Evolutionary conservation across 2,888 invertebrate genomes (phyloP).

Genomic region (Magallana nippona): DNA sequence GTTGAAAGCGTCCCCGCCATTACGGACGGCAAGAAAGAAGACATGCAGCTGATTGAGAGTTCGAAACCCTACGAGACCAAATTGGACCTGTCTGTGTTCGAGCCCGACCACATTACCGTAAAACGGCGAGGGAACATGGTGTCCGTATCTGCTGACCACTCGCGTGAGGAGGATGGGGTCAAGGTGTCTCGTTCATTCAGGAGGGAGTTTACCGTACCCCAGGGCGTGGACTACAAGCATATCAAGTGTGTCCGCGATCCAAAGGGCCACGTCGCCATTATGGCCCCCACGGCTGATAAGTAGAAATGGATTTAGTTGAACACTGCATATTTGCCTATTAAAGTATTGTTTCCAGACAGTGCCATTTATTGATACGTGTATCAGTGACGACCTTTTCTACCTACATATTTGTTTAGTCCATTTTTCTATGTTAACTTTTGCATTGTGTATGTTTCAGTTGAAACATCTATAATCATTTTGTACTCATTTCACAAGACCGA

Average conservation of each 20-base stretch:
- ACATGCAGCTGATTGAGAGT: conserved; percentile 11
- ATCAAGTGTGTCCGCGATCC: conserved; percentile 28
- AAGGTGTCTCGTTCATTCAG: conserved; percentile 13
- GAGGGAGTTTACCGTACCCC: conserved; percentile 8
- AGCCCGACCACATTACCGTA: conserved; percentile 31
- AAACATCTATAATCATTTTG: too few relatives aligned
- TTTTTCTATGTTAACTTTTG: too few relatives aligned
- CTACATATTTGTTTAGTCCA: too few relatives aligned
- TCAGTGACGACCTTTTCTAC: too few relatives aligned
- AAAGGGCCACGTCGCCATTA: not conserved
- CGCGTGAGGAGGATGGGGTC: not conserved
- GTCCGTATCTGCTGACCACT: not conserved
- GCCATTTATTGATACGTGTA: not conserved
- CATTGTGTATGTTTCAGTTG: too few relatives aligned
- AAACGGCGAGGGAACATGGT: conserved; percentile 12
- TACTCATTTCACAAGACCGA: too few relatives aligned
- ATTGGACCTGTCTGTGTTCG: conserved; percentile 8
- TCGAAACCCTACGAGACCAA: conserved; percentile 22
- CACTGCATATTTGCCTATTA: not conserved
- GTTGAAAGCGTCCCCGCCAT: not conserved
- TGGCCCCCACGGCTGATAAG: conserved; percentile 16
- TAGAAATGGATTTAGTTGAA: not conserved
- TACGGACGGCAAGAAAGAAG: conserved; percentile 12
- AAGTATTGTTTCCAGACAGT: not conserved
- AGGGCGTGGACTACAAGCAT: conserved; percentile 5